Percentiles rank a stretch among this genome's conserved stretches.
phyloP scores from a whole-genome alignment of 2,888 invertebrate genomes.

The Cryptosula pallasiana region DNA sequence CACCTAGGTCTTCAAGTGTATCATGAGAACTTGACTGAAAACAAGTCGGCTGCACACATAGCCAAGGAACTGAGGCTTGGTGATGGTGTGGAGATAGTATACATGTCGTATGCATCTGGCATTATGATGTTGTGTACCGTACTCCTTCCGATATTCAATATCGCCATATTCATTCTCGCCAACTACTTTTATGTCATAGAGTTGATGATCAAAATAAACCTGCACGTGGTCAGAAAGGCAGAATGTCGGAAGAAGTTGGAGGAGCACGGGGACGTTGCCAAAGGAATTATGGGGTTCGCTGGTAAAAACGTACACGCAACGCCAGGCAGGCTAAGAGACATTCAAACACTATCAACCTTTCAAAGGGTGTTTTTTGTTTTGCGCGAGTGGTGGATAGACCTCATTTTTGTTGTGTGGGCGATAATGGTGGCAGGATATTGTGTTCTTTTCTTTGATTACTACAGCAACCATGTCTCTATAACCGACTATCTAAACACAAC shows the following conservation, averaged over 20 bases:
- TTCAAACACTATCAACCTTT: constrained; percentile 16
- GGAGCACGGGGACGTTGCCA: constrained; percentile 25
- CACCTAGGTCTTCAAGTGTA: constrained; percentile 27
- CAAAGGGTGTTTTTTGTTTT: constrained; percentile 27
- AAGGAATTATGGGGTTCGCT: constrained; percentile 26
- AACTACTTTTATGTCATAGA: constrained; percentile 29
- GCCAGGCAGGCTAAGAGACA: constrained; percentile 23
- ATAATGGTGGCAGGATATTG: neutral
- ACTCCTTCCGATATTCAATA: constrained; percentile 27
- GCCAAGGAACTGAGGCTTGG: neutral
- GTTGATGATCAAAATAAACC: constrained; percentile 27
- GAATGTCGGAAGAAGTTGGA: constrained; percentile 25
- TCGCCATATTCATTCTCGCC: constrained; percentile 27
- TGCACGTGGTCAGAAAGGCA: constrained; percentile 23
- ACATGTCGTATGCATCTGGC: constrained; percentile 23
- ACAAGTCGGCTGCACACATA: neutral
- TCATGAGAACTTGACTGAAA: constrained; percentile 26
- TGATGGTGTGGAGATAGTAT: neutral
- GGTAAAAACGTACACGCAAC: constrained; percentile 21
- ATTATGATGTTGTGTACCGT: constrained; percentile 26
- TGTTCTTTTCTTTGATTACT: neutral
- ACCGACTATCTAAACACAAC: neutral
- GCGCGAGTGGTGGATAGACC: constrained; percentile 23
- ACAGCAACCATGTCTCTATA: neutral
- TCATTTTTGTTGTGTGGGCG: constrained; percentile 1